Conservation (phyloP, 2,113 vertebrate genomes). For the Amblyopsis rosae region DNA sequence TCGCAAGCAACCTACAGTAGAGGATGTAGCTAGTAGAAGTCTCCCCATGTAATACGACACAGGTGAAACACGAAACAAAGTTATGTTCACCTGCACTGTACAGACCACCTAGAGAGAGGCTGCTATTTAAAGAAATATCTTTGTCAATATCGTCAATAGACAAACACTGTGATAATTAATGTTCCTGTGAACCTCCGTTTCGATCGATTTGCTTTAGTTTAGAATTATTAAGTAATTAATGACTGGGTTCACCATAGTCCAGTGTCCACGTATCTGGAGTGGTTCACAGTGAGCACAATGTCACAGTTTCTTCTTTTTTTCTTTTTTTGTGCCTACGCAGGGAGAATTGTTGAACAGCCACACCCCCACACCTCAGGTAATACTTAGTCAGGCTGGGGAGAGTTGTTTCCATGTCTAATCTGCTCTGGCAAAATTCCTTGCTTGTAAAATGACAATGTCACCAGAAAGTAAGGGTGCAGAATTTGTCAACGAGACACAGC, state of each 20-base stretch:
- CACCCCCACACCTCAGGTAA: conserved; percentile 22
- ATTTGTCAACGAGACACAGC: conserved; percentile 22
- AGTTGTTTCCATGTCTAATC: conserved; percentile 31
- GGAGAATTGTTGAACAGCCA: conserved; percentile 10
- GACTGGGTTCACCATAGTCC: conserved; percentile 3
- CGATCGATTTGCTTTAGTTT: conserved; percentile 33
- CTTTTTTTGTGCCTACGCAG: conserved; percentile 14
- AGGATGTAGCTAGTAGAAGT: no score
- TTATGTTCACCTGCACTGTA: no score
- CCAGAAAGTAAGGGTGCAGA: conserved; percentile 5
- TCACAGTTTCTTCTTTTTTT: no score
- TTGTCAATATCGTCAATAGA: conserved; percentile 3
- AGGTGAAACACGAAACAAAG: no score
- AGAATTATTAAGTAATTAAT: conserved; percentile 48
- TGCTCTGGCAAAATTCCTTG: conserved; percentile 18
- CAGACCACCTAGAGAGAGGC: not conserved
- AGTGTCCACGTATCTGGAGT: not conserved
- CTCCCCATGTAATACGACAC: no score
- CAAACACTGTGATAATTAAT: conserved; percentile 44
- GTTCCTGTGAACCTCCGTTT: conserved; percentile 17
- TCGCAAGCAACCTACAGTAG: no score
- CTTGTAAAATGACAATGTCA: conserved; percentile 22
- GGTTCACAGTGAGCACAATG: not conserved
- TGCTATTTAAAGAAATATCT: not conserved
- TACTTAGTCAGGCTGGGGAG: conserved; percentile 5